A percentile compares a stretch with the other conserved stretches of the same genome.
These are phyloP conservation scores for Piaya cayana DNA, from an alignment of 2,113 vertebrate genomes.

Conservation along the genomic window DNA sequence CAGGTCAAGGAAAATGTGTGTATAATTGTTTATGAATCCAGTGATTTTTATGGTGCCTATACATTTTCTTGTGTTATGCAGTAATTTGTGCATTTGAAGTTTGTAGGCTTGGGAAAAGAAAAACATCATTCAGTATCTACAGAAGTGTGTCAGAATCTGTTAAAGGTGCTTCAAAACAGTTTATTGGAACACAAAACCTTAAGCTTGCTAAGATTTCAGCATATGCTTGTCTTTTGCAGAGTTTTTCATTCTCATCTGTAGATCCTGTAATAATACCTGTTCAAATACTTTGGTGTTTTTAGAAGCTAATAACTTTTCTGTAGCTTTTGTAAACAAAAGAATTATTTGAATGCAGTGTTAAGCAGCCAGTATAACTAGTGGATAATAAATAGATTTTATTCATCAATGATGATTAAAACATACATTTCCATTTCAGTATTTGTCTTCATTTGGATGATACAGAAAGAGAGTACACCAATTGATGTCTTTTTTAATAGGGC, in stretches of 20 bases:
- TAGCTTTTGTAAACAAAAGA: neutral
- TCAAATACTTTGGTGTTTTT: neutral
- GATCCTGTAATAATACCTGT: neutral
- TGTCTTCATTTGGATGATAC: neutral
- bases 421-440: neutral
- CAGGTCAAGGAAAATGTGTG: neutral
- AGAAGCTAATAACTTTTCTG: neutral
- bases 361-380: neutral
- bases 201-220: neutral
- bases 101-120: neutral
- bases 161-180: neutral
- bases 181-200: neutral
- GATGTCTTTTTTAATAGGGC: constrained; percentile 75
- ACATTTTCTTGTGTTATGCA: neutral
- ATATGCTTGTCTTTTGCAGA: neutral
- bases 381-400: neutral
- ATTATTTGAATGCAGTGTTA: fast-evolving
- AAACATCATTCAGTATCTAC: neutral
- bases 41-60: neutral
- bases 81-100: neutral
- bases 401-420: neutral
- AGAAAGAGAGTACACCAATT: neutral
- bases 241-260: neutral
- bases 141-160: neutral
- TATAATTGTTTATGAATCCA: neutral